Evolutionary conservation across 2,797 vertebrate species (phyloP), one percentile per base, ranked within the genome.

Genomic region (Trichosurus vulpecula): DNA sequence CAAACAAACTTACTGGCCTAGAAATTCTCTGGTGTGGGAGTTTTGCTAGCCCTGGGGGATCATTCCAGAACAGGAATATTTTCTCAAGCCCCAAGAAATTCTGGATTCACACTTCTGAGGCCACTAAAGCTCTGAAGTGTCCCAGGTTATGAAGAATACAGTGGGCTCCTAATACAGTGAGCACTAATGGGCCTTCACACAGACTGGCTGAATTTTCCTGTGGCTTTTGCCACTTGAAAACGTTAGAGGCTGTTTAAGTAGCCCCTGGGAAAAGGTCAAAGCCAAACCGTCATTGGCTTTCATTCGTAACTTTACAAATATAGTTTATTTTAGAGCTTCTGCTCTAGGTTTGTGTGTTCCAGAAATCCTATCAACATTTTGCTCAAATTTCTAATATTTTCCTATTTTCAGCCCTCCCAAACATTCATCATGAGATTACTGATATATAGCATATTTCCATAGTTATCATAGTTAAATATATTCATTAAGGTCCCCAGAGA

Each of bases 311-410:
- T 53, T 92, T 19, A 54, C 47, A 61, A n/a, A 8, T 55, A 29
- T 94, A 52, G 52, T 90, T 93, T 61, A 25, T 14, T 25, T 93
- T 51, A 95, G 27, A 94, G 92, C 56, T 53, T 25, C 27, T 94
- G 41, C 55, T 30, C 74, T 87, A 92, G 0, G 89, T 66, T 47
- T 93, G 56, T 90, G 25, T 91, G 25, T 81, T 94, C 66, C 54
- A 90, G 93, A 94, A 96, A 96, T 54, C 31, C 30, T 74, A 74
- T 10, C 35, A 93, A 90, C 5, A 53, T 29, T 58, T 91, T 51
- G 54, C 92, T 52, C 13, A 35, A 35, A 52, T 27, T 51, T 95
- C 92, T 90, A 52, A 54, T 87, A 93, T 41, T 91, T 95, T 97
- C 51, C 31, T 91, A 58, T 54, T 94, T 91, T 74, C 54, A 93